Evolutionary conservation across 1,140 invertebrate genomes (phyloP).

Genomic region (Cotesia glomerata): DNA sequence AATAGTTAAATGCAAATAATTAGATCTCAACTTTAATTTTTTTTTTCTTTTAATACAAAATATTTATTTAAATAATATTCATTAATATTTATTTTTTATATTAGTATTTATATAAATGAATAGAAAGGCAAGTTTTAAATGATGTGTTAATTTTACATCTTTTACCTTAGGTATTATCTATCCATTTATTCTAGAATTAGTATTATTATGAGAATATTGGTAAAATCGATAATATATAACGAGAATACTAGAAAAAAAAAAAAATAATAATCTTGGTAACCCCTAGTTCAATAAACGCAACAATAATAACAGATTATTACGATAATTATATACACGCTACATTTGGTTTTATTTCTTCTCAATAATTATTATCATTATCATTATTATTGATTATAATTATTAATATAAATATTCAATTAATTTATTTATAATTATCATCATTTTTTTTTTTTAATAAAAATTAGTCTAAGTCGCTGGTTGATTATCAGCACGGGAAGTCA

Average conservation of each 20-base stretch:
- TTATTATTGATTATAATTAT: not conserved
- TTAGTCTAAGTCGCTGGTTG: conserved; percentile 28
- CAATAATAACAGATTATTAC: conserved; percentile 58
- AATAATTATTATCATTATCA: conserved; percentile 7
- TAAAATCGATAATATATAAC: conserved; percentile 25
- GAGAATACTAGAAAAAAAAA: conserved; percentile 43
- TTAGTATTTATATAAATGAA: not conserved
- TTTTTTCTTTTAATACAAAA: not conserved
- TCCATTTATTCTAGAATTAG: not conserved
- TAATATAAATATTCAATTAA: conserved; percentile 23
- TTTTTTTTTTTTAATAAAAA: conserved; percentile 12
- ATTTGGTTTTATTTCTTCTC: conserved; percentile 51
- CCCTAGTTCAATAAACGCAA: conserved; percentile 55
- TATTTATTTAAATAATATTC: not conserved
- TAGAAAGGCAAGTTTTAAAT: not conserved
- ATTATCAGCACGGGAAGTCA: conserved; percentile 21
- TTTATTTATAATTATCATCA: not conserved
- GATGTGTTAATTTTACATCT: conserved; percentile 16
- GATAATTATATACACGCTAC: conserved; percentile 51
- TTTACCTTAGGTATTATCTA: conserved; percentile 20
- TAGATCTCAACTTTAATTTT: conserved; percentile 2
- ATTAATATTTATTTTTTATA: conserved; percentile 15
- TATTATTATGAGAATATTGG: not conserved
- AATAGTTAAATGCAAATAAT: not conserved
- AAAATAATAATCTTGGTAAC: conserved; percentile 60